phyloP scores from a whole-genome alignment of 2,888 invertebrate species.

The Sarcophaga caerulescens region DNA sequence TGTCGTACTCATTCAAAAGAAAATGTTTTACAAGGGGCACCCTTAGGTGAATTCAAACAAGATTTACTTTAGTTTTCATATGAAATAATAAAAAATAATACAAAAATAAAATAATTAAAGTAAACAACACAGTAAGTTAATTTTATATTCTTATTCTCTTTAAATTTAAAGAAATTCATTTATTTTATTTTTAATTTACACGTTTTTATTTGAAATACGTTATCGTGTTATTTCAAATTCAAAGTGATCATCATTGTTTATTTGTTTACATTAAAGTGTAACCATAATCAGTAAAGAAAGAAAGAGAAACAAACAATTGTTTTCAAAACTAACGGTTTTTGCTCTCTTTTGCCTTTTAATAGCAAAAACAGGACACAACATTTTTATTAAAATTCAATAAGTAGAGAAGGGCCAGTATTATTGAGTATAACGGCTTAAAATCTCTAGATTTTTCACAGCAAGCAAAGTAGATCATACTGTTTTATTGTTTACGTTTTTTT shows the following conservation, averaged over 20 bases:
- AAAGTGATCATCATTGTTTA: not conserved
- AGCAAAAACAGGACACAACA: not conserved
- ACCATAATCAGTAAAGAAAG: too few species aligned
- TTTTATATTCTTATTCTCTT: not conserved
- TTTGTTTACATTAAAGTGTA: not conserved
- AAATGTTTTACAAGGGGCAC: conserved; percentile 23
- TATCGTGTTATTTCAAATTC: not conserved
- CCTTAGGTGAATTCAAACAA: not conserved
- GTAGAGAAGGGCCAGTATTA: too few species aligned
- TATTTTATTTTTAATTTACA: not conserved
- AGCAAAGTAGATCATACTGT: too few species aligned
- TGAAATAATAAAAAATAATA: not conserved
- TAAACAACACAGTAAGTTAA: not conserved
- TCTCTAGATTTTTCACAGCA: too few species aligned
- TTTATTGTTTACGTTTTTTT: too few species aligned
- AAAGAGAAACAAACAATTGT: not conserved
- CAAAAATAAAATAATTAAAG: not conserved
- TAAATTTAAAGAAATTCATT: not conserved
- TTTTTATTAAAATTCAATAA: too few species aligned
- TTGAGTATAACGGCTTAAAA: not conserved
- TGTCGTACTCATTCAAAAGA: conserved; percentile 26
- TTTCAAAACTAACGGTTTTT: not conserved
- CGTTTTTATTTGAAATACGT: not conserved
- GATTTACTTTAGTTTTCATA: not conserved
- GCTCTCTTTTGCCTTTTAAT: not conserved